Evolutionary conservation across 2,888 invertebrate species (phyloP).

Genomic region (Polymixis lichenea): DNA sequence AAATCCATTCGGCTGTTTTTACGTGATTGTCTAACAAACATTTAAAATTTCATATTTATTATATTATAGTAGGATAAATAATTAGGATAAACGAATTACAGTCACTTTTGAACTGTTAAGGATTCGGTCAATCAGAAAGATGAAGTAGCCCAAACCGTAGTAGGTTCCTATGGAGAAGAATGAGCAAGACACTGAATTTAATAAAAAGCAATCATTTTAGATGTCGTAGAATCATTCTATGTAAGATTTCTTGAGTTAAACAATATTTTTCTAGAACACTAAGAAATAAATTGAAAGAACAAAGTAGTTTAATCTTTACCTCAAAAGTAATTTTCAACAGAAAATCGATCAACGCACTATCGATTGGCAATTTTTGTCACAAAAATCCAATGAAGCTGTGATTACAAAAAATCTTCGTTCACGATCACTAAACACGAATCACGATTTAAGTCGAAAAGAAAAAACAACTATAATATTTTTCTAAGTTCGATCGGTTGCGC

Average conservation of each 20-base stretch:
- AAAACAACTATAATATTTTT: conserved; percentile 47
- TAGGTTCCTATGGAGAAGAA: too few relatives aligned
- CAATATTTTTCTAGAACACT: background rate
- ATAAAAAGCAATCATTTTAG: too few relatives aligned
- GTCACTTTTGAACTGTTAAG: too few relatives aligned
- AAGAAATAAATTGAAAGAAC: background rate
- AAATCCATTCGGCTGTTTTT: too few relatives aligned
- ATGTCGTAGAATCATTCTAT: background rate
- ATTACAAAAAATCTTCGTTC: conserved; percentile 61
- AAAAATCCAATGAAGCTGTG: conserved; percentile 73
- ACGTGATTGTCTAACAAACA: too few relatives aligned
- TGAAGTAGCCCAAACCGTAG: too few relatives aligned
- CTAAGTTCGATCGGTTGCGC: conserved; percentile 69
- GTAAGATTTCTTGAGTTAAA: background rate
- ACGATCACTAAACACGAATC: conserved; percentile 66
- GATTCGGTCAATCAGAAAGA: too few relatives aligned
- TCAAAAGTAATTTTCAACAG: conserved; percentile 15
- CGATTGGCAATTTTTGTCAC: conserved; percentile 70
- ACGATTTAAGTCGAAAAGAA: conserved; percentile 51
- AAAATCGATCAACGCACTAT: conserved; percentile 65
- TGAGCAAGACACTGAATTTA: too few relatives aligned
- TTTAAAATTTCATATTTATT: too few relatives aligned
- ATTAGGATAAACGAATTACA: too few relatives aligned
- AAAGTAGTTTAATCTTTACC: conserved; percentile 33
- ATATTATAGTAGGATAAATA: too few relatives aligned